Percentiles rank a stretch among this genome's conserved stretches.
phyloP scores from a whole-genome alignment of 2,113 vertebrate species.

The Genyomyrus donnyi region DNA sequence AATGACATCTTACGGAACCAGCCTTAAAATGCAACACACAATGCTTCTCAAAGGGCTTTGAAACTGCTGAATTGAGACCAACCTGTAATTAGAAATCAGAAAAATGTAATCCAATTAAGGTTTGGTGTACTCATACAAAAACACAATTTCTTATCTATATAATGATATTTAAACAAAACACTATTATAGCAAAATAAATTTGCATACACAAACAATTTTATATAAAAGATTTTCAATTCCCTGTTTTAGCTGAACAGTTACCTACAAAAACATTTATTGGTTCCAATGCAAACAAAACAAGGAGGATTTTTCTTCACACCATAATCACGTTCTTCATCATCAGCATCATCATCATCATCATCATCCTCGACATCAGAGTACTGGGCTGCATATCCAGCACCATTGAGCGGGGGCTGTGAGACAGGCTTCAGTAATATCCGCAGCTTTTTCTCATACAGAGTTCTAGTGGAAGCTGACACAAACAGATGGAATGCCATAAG shows the following conservation, averaged over 20 bases:
- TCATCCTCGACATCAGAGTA: constrained; percentile 57
- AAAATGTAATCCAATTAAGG: not conserved
- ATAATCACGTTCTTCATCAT: constrained; percentile 13
- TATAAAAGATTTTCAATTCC: not conserved
- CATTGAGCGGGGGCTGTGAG: constrained; percentile 25
- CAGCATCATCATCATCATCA: constrained; percentile 23
- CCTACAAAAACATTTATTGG: not conserved
- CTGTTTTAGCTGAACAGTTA: not conserved
- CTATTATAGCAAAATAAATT: not conserved
- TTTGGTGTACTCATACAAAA: not conserved
- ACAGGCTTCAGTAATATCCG: constrained; percentile 46
- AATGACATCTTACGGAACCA: not conserved
- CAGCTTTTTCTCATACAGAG: constrained; percentile 69
- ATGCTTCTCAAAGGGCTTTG: not conserved
- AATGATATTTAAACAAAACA: not conserved
- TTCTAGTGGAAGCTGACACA: constrained; percentile 66
- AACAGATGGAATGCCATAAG: not conserved
- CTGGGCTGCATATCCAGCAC: constrained; percentile 25
- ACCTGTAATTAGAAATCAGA: not conserved
- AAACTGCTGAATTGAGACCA: not conserved
- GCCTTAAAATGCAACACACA: not conserved
- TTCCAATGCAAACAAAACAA: not conserved
- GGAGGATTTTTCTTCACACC: constrained; percentile 29
- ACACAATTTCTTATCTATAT: not conserved
- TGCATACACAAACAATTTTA: not conserved